Evolutionary conservation across 2,888 invertebrate species (phyloP).

Genomic region (Aphodius sticticus): DNA sequence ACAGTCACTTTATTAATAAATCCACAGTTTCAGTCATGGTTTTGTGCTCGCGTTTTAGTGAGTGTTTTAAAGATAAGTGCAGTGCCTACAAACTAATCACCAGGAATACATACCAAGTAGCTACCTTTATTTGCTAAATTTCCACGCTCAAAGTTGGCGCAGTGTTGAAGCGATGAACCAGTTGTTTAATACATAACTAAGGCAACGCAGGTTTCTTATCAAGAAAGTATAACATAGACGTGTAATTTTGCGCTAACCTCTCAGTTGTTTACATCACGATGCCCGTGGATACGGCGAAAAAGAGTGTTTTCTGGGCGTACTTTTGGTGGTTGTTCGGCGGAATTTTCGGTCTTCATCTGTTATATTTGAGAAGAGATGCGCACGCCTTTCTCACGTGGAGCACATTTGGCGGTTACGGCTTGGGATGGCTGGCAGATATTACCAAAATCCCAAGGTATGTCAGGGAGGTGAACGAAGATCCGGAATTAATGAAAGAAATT

Average conservation of each 20-base stretch:
- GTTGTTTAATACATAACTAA: neutral
- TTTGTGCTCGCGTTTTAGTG: neutral
- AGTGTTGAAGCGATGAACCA: neutral
- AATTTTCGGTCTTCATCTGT: constrained; percentile 87
- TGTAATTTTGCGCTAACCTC: neutral
- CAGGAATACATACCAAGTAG: neutral
- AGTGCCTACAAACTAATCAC: neutral
- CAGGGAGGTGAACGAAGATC: constrained; percentile 80
- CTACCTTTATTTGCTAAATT: neutral
- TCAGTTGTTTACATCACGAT: neutral
- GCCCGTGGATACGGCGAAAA: constrained; percentile 49
- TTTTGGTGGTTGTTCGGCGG: constrained; percentile 89
- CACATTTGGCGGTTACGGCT: constrained; percentile 85
- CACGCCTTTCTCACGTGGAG: constrained; percentile 93
- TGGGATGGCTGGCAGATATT: constrained; percentile 88
- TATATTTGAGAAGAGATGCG: constrained; percentile 86
- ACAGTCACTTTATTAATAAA: neutral
- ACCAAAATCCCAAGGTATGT: constrained; percentile 88
- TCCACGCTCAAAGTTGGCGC: neutral
- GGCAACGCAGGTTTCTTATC: neutral
- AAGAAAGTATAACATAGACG: neutral
- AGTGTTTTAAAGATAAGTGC: neutral
- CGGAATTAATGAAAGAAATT: constrained; percentile 71
- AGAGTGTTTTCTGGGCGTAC: constrained; percentile 77
- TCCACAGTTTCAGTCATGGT: neutral